Evolutionary conservation across 2,113 vertebrate species (phyloP).

Genomic region (Thamnophis sirtalis): DNA sequence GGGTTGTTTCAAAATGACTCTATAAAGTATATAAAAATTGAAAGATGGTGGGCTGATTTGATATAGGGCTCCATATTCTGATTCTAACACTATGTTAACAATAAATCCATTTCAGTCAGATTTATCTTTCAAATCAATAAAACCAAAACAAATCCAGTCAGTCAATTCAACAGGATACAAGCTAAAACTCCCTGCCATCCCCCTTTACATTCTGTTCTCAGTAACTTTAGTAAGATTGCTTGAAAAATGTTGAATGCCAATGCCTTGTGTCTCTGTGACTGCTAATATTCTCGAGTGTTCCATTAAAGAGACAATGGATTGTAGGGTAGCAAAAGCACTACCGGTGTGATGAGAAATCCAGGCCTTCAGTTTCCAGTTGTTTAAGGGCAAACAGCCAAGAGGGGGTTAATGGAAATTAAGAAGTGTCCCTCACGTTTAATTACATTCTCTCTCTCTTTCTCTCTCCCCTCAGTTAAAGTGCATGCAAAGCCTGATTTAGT

Average conservation of each 20-base stretch:
- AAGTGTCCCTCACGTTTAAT: constrained; percentile 34
- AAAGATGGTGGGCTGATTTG: neutral
- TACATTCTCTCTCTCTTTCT: constrained; percentile 25
- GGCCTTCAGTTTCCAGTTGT: neutral
- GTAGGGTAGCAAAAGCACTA: neutral
- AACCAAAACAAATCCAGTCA: neutral
- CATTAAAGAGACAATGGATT: neutral
- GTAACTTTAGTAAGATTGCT: neutral
- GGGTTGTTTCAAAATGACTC: neutral
- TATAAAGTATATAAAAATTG: neutral
- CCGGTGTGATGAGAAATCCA: neutral
- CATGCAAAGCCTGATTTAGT: constrained; percentile 46
- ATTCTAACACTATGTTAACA: neutral
- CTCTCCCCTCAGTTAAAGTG: constrained; percentile 32
- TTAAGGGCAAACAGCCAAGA: neutral
- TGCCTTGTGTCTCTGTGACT: neutral
- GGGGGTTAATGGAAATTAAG: constrained; percentile 10
- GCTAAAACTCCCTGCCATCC: neutral
- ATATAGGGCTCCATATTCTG: neutral
- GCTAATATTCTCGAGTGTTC: neutral
- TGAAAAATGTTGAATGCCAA: neutral
- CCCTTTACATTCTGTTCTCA: neutral
- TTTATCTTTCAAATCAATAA: neutral
- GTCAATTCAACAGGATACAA: neutral
- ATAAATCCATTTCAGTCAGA: neutral